phyloP scores from a whole-genome alignment of 2,113 vertebrate genomes.

The Plotosus lineatus region DNA sequence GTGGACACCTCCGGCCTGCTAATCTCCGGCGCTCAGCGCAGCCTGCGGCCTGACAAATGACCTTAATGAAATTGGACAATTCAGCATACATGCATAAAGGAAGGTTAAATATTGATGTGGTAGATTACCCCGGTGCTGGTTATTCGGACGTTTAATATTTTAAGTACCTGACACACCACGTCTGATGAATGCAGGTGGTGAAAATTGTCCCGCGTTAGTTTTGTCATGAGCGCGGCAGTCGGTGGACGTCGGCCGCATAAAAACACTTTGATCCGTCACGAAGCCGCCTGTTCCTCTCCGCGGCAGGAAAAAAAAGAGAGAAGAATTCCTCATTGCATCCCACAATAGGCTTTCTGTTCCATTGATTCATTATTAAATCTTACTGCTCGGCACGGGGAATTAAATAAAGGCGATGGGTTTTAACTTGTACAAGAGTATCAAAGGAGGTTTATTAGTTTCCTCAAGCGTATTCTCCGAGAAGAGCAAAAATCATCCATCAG shows the following conservation, averaged over 20 bases:
- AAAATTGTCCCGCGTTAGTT: slow-evolving; percentile 75
- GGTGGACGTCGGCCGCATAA: slow-evolving; percentile 30
- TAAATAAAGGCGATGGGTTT: slow-evolving; percentile 61
- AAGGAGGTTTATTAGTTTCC: slow-evolving; percentile 55
- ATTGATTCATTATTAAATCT: slow-evolving; percentile 53
- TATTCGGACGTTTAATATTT: slow-evolving; percentile 97
- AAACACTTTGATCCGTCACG: slow-evolving; percentile 41
- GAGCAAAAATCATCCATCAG: slow-evolving; percentile 18
- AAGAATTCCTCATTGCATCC: slow-evolving; percentile 22
- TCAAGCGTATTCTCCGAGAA: slow-evolving; percentile 40
- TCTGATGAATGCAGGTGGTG: slow-evolving; percentile 74
- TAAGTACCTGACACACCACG: slow-evolving; percentile 81
- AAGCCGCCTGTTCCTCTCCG: neutral
- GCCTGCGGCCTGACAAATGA: slow-evolving; percentile 89
- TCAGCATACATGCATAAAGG: slow-evolving; percentile 98
- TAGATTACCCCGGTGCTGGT: slow-evolving; percentile 86
- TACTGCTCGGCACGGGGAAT: slow-evolving; percentile 56
- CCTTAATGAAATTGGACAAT: slow-evolving; percentile 99
- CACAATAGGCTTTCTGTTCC: slow-evolving; percentile 30
- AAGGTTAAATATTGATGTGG: slow-evolving; percentile 98
- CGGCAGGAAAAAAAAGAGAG: slow-evolving; percentile 19
- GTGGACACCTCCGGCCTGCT: slow-evolving; percentile 31
- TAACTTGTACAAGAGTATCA: slow-evolving; percentile 42
- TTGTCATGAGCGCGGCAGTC: slow-evolving; percentile 1
- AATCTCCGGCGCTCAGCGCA: slow-evolving; percentile 57